Evolutionary conservation across 2,888 invertebrate genomes (phyloP).

Genomic region (Apotomis turbidana): DNA sequence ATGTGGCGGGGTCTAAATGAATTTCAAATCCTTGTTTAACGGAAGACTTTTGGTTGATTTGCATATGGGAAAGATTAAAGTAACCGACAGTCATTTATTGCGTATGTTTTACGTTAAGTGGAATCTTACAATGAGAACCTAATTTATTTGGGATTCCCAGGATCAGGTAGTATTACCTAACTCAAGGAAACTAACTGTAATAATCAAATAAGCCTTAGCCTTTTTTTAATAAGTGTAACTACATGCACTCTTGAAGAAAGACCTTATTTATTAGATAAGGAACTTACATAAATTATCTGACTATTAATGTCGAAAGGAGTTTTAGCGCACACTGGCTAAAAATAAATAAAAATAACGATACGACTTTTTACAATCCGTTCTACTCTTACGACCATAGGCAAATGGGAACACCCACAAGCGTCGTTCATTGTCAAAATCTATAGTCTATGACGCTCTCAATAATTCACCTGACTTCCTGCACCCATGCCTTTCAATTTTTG

Average conservation of each 20-base stretch:
- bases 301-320: no score
- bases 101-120: conserved; percentile 12
- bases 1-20: conserved; percentile 24
- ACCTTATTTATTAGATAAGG: no score
- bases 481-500: conserved; percentile 71
- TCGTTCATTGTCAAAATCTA: conserved; percentile 27
- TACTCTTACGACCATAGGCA: not conserved
- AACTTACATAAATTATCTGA: no score
- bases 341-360: not conserved
- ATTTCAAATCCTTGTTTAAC: conserved; percentile 29
- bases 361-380: not conserved
- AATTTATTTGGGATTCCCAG: no score
- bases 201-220: no score
- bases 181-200: no score
- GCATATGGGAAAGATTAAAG: conserved; percentile 20
- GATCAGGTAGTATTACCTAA: no score
- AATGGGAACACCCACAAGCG: conserved; percentile 28
- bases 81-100: conserved; percentile 20
- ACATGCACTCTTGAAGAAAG: no score
- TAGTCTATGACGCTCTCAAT: conserved; percentile 50
- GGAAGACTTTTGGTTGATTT: conserved; percentile 27
- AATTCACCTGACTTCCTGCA: conserved; percentile 68
- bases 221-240: no score
- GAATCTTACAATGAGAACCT: not conserved
- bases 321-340: not conserved